These are phyloP conservation scores for Danio jaintianensis DNA, from an alignment of 2,797 vertebrate genomes.

Conservation along the genomic window DNA sequence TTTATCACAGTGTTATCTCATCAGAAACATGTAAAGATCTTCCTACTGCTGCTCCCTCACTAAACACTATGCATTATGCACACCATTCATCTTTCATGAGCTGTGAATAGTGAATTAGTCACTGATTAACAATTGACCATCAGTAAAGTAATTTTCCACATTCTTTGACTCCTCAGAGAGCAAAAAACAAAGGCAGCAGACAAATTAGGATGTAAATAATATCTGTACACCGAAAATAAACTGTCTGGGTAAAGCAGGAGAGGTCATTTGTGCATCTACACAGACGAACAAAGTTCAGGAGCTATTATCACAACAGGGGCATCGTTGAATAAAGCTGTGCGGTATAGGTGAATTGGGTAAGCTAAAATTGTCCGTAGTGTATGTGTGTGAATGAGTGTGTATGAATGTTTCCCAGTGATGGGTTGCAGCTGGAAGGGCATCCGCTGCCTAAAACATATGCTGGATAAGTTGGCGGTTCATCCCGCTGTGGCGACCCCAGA, in stretches of 20 bases:
- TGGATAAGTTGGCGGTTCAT: no score
- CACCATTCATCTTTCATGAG: slow-evolving; percentile 54
- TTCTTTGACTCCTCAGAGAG: slow-evolving; percentile 12
- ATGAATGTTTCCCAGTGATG: no score
- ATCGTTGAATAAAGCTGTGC: background rate
- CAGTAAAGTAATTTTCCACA: slow-evolving; percentile 50
- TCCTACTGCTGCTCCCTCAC: slow-evolving; percentile 16
- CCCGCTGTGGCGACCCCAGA: no score
- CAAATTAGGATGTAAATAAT: slow-evolving; percentile 33
- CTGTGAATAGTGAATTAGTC: slow-evolving; percentile 55
- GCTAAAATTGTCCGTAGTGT: no score
- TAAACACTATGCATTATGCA: slow-evolving; percentile 53
- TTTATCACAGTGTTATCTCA: slow-evolving; percentile 26
- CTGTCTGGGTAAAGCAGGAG: background rate
- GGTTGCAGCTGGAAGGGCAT: no score
- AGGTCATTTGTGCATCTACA: slow-evolving; percentile 9
- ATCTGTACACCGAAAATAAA: slow-evolving; percentile 1
- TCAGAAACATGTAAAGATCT: slow-evolving; percentile 30
- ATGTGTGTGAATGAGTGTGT: no score
- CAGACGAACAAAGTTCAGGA: background rate
- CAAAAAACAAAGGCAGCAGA: slow-evolving; percentile 6
- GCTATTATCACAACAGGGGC: background rate
- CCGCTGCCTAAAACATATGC: no score
- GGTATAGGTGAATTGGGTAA: no score
- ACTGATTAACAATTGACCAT: slow-evolving; percentile 57